A percentile compares a stretch with the other conserved stretches of the same genome.
Conservation (phyloP, 2,113 vertebrate species). For the Nannobrachium achirus region DNA sequence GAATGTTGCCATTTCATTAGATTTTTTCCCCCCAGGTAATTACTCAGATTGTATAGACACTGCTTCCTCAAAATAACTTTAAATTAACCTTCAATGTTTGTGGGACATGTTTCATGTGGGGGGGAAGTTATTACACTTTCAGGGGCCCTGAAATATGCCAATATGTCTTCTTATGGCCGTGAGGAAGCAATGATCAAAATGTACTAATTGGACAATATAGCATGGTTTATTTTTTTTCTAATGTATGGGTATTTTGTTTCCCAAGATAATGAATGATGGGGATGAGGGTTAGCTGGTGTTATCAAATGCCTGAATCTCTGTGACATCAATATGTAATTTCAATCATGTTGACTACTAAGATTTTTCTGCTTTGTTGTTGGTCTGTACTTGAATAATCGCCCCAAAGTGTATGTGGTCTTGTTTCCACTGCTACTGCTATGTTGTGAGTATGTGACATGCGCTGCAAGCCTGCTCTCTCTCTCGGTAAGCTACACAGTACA, state of each 20-base stretch:
- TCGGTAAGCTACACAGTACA: constrained; percentile 34
- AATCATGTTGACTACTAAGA: constrained; percentile 40
- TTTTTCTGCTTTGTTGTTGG: constrained; percentile 39
- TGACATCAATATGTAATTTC: constrained; percentile 49
- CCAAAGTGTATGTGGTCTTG: constrained; percentile 54
- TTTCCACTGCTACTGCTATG: constrained; percentile 50
- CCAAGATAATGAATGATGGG: constrained; percentile 50
- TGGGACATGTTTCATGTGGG: constrained; percentile 4
- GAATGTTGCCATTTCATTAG: constrained; percentile 31
- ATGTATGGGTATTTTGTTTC: constrained; percentile 65
- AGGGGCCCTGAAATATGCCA: constrained; percentile 33
- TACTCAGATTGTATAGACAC: constrained; percentile 32
- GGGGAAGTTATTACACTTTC: constrained; percentile 23
- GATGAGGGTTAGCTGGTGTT: constrained; percentile 44
- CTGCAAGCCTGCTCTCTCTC: constrained; percentile 46
- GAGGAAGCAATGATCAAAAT: constrained; percentile 51
- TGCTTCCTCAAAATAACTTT: constrained; percentile 45
- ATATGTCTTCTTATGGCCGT: constrained; percentile 47
- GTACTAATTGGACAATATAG: constrained; percentile 59
- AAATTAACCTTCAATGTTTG: constrained; percentile 25
- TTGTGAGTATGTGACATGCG: constrained; percentile 31
- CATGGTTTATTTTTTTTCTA: constrained; percentile 71
- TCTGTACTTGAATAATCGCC: constrained; percentile 44
- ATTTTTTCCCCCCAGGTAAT: neutral
- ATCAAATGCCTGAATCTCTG: constrained; percentile 53